phyloP scores from a whole-genome alignment of 2,797 vertebrate genomes.

The Dromococcyx pavoninus region DNA sequence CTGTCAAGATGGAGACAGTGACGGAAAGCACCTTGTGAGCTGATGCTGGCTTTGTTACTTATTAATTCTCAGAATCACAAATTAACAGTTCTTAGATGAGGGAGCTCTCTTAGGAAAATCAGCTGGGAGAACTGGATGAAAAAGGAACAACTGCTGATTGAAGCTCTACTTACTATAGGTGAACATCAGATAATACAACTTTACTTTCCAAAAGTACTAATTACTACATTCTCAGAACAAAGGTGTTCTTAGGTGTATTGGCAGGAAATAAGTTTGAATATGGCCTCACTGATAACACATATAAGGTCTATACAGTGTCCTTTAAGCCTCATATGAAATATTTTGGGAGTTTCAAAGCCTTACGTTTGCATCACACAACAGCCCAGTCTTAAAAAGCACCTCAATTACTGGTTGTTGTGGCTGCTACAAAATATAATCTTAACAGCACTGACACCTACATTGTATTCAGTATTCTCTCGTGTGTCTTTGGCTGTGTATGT shows the following conservation, averaged over 20 bases:
- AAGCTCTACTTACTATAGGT: not conserved
- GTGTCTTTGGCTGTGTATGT: constrained; percentile 6
- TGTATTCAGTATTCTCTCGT: not conserved
- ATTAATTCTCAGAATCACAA: not conserved
- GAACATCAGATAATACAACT: not conserved
- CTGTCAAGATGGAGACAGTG: not conserved
- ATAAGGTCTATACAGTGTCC: not conserved
- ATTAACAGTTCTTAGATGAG: not conserved
- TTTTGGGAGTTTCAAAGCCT: not conserved
- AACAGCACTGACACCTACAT: not conserved
- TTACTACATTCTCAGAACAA: not conserved
- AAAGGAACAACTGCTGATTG: not conserved
- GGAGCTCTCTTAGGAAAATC: not conserved
- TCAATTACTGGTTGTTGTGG: not conserved
- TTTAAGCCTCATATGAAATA: not conserved
- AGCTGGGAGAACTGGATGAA: not conserved
- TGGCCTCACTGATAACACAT: accelerated
- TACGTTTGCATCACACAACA: not conserved
- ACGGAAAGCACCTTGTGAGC: not conserved
- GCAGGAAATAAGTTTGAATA: not conserved
- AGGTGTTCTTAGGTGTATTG: not conserved
- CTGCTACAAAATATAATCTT: not conserved
- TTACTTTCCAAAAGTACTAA: not conserved
- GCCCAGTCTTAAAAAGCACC: not conserved
- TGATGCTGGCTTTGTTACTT: not conserved